phyloP scores from a whole-genome alignment of 2,113 vertebrate genomes.

The Semicossyphus pulcher region DNA sequence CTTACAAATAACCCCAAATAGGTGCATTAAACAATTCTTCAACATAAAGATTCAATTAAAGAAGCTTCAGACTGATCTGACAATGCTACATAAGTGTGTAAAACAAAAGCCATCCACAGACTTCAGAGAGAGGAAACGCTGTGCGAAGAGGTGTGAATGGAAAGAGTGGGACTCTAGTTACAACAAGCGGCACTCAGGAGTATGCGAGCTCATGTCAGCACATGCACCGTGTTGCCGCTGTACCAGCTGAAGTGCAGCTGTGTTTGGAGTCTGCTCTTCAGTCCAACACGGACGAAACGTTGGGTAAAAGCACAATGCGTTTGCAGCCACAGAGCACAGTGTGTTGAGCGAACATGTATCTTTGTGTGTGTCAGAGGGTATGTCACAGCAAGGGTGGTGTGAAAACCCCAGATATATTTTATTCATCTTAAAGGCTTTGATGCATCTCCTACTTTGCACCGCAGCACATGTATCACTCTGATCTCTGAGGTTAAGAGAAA shows the following conservation, averaged over 20 bases:
- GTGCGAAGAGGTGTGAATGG: slow-evolving; percentile 47
- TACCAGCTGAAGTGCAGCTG: slow-evolving; percentile 82
- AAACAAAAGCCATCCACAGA: slow-evolving; percentile 6
- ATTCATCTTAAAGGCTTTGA: not conserved
- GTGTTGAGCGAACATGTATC: slow-evolving; percentile 3
- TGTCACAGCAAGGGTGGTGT: not conserved
- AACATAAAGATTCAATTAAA: not conserved
- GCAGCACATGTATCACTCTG: not conserved
- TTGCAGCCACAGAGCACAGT: slow-evolving; percentile 12
- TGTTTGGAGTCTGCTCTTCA: slow-evolving; percentile 76
- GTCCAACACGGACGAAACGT: slow-evolving; percentile 46
- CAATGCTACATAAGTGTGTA: not conserved
- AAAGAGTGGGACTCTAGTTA: slow-evolving; percentile 58
- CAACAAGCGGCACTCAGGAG: slow-evolving; percentile 48
- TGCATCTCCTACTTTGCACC: not conserved
- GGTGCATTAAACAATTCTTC: too few species aligned
- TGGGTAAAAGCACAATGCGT: slow-evolving; percentile 61
- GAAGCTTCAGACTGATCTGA: not conserved
- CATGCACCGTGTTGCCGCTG: slow-evolving; percentile 65
- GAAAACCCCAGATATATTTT: not conserved
- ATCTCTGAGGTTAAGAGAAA: not conserved
- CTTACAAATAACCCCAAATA: too few species aligned
- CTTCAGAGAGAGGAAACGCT: not conserved
- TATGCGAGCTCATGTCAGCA: slow-evolving; percentile 76
- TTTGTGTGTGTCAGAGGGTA: not conserved